Evolutionary conservation across 1,140 invertebrate species (phyloP), one percentile per base, ranked within the genome.

Genomic region (Eufriesea mexicana): DNA sequence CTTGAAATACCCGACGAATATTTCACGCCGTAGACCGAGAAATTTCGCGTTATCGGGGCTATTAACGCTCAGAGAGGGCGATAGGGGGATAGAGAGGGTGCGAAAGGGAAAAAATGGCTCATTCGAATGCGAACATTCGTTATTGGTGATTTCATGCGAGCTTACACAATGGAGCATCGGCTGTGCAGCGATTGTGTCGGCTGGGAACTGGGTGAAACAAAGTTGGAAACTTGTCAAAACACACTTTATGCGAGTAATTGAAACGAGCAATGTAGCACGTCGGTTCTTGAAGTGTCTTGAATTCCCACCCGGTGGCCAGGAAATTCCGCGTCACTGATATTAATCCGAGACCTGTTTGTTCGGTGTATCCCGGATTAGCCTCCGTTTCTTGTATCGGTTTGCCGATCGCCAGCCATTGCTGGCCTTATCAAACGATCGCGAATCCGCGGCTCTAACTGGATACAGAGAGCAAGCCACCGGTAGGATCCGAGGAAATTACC

Each of bases 201-300:
- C 35, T 25, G 51, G 57, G 72, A 66, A 62, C 51, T 74, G 61
- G 71, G 28, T 54, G 79, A 67, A 81, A 81, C 71, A 64, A 75
- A 75, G 72, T 75, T 81, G 18, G 49, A n/a, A 81, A 81, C 79
- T 81, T 66, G 72, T 64, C 49, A 62, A 74, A 75, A 75, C 71
- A 62, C 45, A 66, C 51, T 81, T 81, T 57, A 73, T n/a, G 57
- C 78, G 47, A 62, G 78, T 73, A 81, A 81, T 75, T 75, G 79
- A 81, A 81, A 72, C 78, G 68, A 59, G 68, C 55, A n/a, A 25
- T 62, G 57, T 47, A 61, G 8, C 77, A 12, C 12, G 14, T 42
- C 45, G 20, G 54, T 73, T 80, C 79, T 75, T 78, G 23, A 67
- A 70, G 49, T 35, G 28, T 70, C 80, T 68, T 51, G 73, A 66